A percentile compares a stretch with the other conserved stretches of the same genome.
phyloP scores from a whole-genome alignment of 2,888 invertebrate species.

The Pseudococcus longispinus region DNA sequence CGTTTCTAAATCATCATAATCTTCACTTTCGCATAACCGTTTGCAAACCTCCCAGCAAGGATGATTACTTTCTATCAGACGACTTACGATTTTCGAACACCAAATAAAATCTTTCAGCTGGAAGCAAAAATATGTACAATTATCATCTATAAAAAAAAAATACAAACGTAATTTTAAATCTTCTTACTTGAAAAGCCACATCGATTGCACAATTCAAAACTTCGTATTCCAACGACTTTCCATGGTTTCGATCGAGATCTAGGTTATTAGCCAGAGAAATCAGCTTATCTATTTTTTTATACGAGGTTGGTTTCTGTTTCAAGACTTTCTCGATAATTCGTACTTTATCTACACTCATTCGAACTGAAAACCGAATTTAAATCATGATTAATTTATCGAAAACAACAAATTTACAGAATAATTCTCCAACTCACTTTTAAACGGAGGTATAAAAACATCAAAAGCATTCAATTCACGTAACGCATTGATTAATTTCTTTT shows the following conservation, averaged over 20 bases:
- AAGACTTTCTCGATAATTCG: conserved; percentile 52
- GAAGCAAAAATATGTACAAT: neutral
- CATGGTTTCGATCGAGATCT: neutral
- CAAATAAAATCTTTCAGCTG: conserved; percentile 46
- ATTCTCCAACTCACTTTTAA: conserved; percentile 7
- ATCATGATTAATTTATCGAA: neutral
- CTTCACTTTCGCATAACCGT: conserved; percentile 46
- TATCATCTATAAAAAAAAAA: neutral
- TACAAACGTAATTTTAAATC: too few relatives aligned
- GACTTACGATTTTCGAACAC: conserved; percentile 41
- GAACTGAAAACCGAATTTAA: neutral
- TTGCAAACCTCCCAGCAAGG: conserved; percentile 45
- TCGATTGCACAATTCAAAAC: conserved; percentile 33
- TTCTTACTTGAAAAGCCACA: conserved; percentile 25
- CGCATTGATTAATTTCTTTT: conserved; percentile 46
- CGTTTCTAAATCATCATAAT: conserved; percentile 49
- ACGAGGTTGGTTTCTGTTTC: conserved; percentile 25
- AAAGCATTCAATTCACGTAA: conserved; percentile 38
- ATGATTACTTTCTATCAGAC: conserved; percentile 15
- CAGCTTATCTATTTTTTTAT: conserved; percentile 45
- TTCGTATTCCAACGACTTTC: conserved; percentile 4
- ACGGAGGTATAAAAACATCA: conserved; percentile 46
- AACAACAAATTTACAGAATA: neutral
- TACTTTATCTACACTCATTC: conserved; percentile 39
- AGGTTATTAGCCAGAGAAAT: conserved; percentile 38